A percentile compares a stretch with the other conserved stretches of the same genome.
These are phyloP conservation scores for Nebria salina DNA, from an alignment of 2,888 invertebrate genomes.

Conservation along the genomic window DNA sequence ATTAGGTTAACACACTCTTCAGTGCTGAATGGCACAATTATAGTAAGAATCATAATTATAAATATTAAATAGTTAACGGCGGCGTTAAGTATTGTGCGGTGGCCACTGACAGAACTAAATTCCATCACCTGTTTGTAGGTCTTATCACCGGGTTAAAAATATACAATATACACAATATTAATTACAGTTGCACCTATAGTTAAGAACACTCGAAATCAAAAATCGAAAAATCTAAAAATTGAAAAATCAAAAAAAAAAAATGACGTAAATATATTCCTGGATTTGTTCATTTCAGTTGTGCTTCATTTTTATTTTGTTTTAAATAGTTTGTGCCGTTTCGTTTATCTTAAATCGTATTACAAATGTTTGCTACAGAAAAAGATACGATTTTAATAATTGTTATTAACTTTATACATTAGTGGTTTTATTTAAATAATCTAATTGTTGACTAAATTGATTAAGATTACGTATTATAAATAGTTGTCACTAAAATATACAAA, in stretches of 20 bases:
- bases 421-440: constrained; percentile 18
- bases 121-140: constrained; percentile 58
- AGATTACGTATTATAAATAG: constrained; percentile 28
- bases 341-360: constrained; percentile 18
- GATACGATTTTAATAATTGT: constrained; percentile 15
- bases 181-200: constrained; percentile 5
- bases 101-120: constrained; percentile 53
- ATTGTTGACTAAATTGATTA: constrained; percentile 24
- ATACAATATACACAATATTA: constrained; percentile 29
- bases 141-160: constrained; percentile 31
- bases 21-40: constrained; percentile 42
- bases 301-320: neutral
- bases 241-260: no score
- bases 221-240: neutral
- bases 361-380: constrained; percentile 32
- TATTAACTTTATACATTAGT: constrained; percentile 17
- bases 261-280: neutral
- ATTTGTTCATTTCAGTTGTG: neutral
- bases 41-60: constrained; percentile 23
- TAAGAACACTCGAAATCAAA: neutral
- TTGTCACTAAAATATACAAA: constrained; percentile 42
- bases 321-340: constrained; percentile 33
- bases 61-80: constrained; percentile 26
- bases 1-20: constrained; percentile 38
- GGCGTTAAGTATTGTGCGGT: constrained; percentile 34